phyloP scores from a whole-genome alignment of 1,140 invertebrate species.

The Olivierus martensii region DNA sequence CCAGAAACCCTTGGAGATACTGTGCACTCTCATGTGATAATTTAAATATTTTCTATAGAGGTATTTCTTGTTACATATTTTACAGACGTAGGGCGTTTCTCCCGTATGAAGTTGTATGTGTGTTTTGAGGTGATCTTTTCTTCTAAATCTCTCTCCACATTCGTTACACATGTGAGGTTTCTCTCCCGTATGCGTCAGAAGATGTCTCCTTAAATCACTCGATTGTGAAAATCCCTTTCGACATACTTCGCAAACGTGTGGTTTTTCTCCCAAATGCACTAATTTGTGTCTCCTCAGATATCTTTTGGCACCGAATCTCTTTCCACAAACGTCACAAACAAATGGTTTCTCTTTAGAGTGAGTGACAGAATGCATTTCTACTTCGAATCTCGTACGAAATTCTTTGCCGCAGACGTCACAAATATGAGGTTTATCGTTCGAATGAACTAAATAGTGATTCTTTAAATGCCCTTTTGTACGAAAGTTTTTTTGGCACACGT shows the following conservation, averaged over 20 bases:
- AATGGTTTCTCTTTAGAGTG: conserved; percentile 34
- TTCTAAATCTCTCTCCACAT: conserved; percentile 25
- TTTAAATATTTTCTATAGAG: conserved; percentile 30
- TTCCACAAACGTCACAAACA: conserved; percentile 29
- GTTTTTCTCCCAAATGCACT: conserved; percentile 29
- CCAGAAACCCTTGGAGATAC: no score
- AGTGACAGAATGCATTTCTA: conserved; percentile 2
- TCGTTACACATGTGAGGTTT: conserved; percentile 25
- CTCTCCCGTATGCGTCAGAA: conserved; percentile 19
- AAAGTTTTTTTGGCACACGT: conserved; percentile 11
- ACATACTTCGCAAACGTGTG: conserved; percentile 32
- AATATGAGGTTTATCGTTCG: conserved; percentile 3
- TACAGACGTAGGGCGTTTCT: conserved; percentile 32
- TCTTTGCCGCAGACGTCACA: conserved; percentile 12
- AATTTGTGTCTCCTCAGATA: conserved; percentile 31
- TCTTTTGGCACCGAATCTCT: conserved; percentile 30
- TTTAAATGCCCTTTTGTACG: conserved; percentile 13
- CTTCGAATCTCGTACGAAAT: background rate
- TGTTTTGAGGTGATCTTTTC: conserved; percentile 31
- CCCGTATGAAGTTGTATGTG: conserved; percentile 32
- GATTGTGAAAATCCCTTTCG: conserved; percentile 34
- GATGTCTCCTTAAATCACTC: conserved; percentile 26
- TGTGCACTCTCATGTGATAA: conserved; percentile 32
- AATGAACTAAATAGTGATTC: conserved; percentile 8
- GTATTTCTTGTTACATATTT: conserved; percentile 29